Percentiles rank a stretch among this genome's conserved stretches.
These are phyloP conservation scores for Spicauda simplicius DNA, from an alignment of 2,888 invertebrate genomes.

Conservation along the genomic window DNA sequence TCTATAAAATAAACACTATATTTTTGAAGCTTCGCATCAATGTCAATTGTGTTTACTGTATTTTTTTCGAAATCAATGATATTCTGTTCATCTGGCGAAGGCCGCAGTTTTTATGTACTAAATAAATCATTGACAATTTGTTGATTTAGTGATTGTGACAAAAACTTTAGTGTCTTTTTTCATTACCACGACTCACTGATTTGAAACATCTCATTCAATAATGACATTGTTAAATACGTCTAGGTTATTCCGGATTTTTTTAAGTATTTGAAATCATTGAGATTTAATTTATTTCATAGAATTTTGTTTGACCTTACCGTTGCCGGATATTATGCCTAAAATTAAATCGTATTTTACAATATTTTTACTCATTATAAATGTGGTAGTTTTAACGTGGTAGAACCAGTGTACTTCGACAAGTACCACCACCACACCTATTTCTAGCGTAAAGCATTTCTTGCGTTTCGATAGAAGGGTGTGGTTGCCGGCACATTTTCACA, in stretches of 20 bases:
- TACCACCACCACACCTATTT: too few species aligned
- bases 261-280: neutral
- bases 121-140: neutral
- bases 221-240: conserved; percentile 7
- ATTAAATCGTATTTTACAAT: neutral
- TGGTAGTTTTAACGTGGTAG: neutral
- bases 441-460: too few species aligned
- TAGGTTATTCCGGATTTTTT: conserved; percentile 26
- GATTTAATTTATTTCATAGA: conserved; percentile 2
- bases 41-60: neutral
- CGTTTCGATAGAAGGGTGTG: too few species aligned
- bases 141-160: neutral
- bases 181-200: neutral
- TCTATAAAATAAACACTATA: neutral
- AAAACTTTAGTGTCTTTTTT: neutral
- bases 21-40: neutral
- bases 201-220: conserved; percentile 21
- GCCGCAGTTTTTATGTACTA: neutral
- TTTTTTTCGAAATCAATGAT: neutral
- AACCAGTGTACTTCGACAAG: too few species aligned
- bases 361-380: neutral
- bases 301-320: conserved; percentile 4
- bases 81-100: neutral
- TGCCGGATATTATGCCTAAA: neutral
- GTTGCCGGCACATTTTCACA: too few species aligned